Conservation (phyloP, 2,113 vertebrate genomes). For the Gasterosteus aculeatus region DNA sequence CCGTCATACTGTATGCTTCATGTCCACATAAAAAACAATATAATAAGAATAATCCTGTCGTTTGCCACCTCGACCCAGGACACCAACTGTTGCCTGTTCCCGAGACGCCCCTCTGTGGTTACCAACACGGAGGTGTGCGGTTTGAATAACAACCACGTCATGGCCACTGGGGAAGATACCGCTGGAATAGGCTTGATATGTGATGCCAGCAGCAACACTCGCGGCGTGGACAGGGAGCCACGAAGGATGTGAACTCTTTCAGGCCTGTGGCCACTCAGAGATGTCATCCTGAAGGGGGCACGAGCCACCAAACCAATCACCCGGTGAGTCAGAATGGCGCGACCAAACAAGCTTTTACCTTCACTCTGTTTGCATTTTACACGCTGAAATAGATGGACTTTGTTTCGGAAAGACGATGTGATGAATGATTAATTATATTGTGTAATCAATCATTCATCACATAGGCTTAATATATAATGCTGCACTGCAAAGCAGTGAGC, state of each 20-base stretch:
- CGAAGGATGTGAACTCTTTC: constrained; percentile 23
- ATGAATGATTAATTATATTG: background rate
- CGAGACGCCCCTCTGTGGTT: too few species aligned
- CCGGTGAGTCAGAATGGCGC: background rate
- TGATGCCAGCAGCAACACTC: background rate
- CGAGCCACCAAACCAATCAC: constrained; percentile 34
- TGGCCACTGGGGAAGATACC: background rate
- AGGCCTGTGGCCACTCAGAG: constrained; percentile 23
- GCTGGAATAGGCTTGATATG: background rate
- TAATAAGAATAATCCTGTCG: background rate
- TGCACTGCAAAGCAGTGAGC: background rate
- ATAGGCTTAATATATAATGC: background rate
- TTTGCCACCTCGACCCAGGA: background rate
- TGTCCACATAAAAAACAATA: constrained; percentile 3
- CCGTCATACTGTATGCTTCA: background rate
- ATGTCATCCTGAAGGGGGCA: constrained; percentile 27
- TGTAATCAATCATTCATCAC: too few species aligned
- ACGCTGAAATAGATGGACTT: background rate
- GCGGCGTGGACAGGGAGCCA: background rate
- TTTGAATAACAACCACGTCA: constrained; percentile 1
- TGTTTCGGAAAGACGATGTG: background rate
- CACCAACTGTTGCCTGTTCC: too few species aligned
- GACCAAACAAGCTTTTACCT: background rate
- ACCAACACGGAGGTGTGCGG: background rate
- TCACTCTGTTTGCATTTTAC: constrained; percentile 26